Conservation (phyloP, 2,113 vertebrate species). For the Takifugu bimaculatus region DNA sequence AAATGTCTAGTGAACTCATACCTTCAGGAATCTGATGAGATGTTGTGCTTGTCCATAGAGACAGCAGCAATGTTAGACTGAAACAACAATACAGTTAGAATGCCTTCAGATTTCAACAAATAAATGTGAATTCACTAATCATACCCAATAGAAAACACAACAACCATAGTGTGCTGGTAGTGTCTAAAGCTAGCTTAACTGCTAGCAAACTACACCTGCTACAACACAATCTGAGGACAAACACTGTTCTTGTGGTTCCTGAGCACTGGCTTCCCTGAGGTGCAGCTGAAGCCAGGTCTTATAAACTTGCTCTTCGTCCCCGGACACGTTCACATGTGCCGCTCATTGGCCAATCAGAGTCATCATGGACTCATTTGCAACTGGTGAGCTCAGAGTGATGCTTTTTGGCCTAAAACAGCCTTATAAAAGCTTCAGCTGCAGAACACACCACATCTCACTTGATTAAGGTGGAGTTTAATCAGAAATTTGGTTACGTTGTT, state of each 20-base stretch:
- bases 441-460: accelerated
- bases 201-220: slow-evolving; percentile 43
- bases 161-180: slow-evolving; percentile 45
- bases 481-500: not conserved
- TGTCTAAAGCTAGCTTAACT: slow-evolving; percentile 42
- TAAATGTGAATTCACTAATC: accelerated
- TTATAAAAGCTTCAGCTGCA: slow-evolving; percentile 14
- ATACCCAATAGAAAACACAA: slow-evolving; percentile 23
- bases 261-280: accelerated
- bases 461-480: not conserved
- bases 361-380: not conserved
- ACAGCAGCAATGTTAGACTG: slow-evolving; percentile 42
- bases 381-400: not conserved
- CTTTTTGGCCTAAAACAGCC: not conserved
- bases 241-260: not conserved
- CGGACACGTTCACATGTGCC: not conserved
- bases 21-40: slow-evolving; percentile 7
- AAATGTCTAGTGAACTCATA: not conserved
- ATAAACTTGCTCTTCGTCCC: not conserved
- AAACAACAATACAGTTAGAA: not conserved
- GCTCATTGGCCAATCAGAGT: slow-evolving; percentile 8
- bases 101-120: not conserved
- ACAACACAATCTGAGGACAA: slow-evolving; percentile 6
- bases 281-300: not conserved
- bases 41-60: not conserved